Base-by-base conservation (phyloP, 2,888 invertebrate species). In the Flexamia atlantica region DNA sequence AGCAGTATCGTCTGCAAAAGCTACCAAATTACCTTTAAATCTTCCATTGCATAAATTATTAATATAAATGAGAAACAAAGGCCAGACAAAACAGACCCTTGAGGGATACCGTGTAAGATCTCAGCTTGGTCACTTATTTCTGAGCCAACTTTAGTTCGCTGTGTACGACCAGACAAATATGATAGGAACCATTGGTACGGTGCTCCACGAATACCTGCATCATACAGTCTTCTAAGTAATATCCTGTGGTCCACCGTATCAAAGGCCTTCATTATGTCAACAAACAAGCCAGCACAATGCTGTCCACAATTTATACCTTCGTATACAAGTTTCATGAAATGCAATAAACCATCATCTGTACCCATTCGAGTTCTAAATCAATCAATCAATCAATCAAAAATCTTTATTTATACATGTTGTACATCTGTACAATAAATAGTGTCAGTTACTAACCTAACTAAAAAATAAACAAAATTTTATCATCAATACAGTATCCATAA, bases 1-100 rank as follows among this genome's bases (percentile, higher is more conserved):
- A 4, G 36, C 81, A 57, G 60, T 81, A 60, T 81, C 81, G 14
- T 81, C 81, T 7, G 80, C 50, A 80, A 60, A 81, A 7, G 60
- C 25, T 60, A 36, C 25, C 28, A 60, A n/a, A 60, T 81, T 36
- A 9, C 60, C 57, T 9, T 81, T n/a, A 53, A 81, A 60, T 3
- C 25, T 57, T 4, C 60, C 57, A 81, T 81, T 60, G 14, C 57
- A 81, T 20, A 81, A 30, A 32, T 60, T 32, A n/a, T 57, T 81
- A 0, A 81, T 12, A 60, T 60, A 81, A 9, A 81, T 57, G 9
- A 81, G 7, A 36, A 81, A 81, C 10, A 57, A 60, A 17, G 25
- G 30, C 60, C 20, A 32, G 25, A 40, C 53, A 20, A 60, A 36
- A 81, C 60, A 57, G 57, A 81, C 20, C 60, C 81, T 30, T 81